Base-by-base conservation (phyloP, 2,113 vertebrate genomes). In the Ceratotherium simum region DNA sequence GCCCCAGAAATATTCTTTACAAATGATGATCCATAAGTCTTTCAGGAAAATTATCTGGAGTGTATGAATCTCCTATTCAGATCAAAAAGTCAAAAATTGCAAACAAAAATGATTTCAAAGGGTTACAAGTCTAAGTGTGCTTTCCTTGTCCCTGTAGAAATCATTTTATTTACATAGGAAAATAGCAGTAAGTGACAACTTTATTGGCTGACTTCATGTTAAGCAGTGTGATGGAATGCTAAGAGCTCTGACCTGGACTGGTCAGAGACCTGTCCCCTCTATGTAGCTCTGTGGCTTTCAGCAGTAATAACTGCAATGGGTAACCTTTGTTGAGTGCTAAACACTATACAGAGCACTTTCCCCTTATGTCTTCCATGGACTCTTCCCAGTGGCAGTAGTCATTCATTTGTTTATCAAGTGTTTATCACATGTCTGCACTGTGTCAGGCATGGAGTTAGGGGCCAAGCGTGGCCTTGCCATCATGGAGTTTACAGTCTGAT, bases 71-170 rank as follows among this genome's bases (percentile, higher is more conserved):
- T 93, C 23, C 79, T 89, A 10, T 1, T 92, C 12, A 72, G 54
- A 42, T 75, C 12, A 95, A 73, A 95, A 97, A 83, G 42, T 91
- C 6, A 95, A 96, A 94, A 64, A 82, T 51, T 60, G 90, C 29
- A 78, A 95, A 76, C 60, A 86, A 73, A 91, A 85, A 31, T 92
- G 33, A 79, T 84, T 94, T 96, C 25, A 79, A 80, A 76, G 69
- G 58, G 3, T 70, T 62, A 25, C 11, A 92, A 31, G 3, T 62
- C 65, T 92, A 60, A 51, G 8, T 56, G 58, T 51, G n/a, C 76
- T 88, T 92, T 87, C 62, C 60, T 72, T 73, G 72, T 56, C 62
- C 20, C 33, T 56, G 2, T 60, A 89, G 42, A 73, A 82, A 60
- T 51, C 27, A 29, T 90, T 93, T 96, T 69, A 70, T 78, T 93